A percentile compares a stretch with the other conserved stretches of the same genome.
phyloP scores from a whole-genome alignment of 1,140 invertebrate species.

The Anoplophora glabripennis region DNA sequence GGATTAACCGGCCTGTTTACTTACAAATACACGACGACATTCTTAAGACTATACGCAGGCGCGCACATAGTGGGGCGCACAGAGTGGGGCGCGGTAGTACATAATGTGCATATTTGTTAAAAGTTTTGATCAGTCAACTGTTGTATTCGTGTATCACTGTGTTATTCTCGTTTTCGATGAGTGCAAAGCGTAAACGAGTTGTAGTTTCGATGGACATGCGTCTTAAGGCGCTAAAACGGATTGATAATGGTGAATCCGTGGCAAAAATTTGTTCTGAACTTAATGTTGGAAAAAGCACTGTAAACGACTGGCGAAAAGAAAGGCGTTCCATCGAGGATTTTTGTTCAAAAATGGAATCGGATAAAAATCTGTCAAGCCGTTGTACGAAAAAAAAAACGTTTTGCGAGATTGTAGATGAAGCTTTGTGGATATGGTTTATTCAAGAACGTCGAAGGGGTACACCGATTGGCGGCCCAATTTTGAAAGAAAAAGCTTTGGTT shows the following conservation, averaged over 20 bases:
- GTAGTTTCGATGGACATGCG: background rate
- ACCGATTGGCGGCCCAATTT: slow-evolving; percentile 26
- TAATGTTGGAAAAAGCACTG: background rate
- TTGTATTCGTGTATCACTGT: no score
- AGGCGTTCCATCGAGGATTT: slow-evolving; percentile 4
- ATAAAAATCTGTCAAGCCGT: slow-evolving; percentile 8
- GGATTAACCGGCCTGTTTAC: no score
- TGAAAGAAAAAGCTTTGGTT: slow-evolving; percentile 27
- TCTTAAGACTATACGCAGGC: no score
- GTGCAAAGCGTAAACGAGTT: background rate
- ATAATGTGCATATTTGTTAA: no score
- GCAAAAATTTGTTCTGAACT: background rate
- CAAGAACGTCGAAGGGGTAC: slow-evolving; percentile 23
- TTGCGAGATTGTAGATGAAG: slow-evolving; percentile 3
- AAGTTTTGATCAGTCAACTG: no score
- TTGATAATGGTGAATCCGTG: slow-evolving; percentile 5
- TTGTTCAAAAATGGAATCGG: slow-evolving; percentile 1
- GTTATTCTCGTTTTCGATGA: no score
- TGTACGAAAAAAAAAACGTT: slow-evolving; percentile 4
- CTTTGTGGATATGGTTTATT: slow-evolving; percentile 25
- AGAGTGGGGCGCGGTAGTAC: no score
- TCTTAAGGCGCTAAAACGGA: background rate
- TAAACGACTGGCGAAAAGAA: background rate
- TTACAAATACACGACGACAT: no score
- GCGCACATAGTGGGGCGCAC: no score